Evolutionary conservation across 2,797 vertebrate species (phyloP).

Genomic region (Clarias pachynema): DNA sequence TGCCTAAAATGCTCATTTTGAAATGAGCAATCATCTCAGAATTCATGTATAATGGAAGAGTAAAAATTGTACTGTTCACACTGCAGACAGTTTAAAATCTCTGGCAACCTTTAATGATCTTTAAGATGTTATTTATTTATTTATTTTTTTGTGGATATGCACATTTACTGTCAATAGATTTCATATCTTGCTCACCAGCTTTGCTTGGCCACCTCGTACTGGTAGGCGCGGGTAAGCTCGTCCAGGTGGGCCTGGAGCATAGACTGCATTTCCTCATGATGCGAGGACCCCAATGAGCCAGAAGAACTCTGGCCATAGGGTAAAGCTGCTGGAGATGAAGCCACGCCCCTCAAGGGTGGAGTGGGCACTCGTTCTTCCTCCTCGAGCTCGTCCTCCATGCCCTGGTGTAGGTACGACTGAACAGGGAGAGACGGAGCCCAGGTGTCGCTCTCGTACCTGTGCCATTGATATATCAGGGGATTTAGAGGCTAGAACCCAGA

Average conservation of each 20-base stretch:
- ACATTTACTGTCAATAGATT: not conserved
- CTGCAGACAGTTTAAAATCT: not conserved
- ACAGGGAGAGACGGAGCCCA: constrained; percentile 95
- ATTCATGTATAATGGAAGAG: not conserved
- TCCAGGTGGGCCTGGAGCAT: constrained; percentile 97
- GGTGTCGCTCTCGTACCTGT: constrained; percentile 93
- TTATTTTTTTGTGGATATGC: not conserved
- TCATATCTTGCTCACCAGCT: constrained; percentile 79
- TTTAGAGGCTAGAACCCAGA: constrained; percentile 74
- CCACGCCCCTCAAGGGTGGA: constrained; percentile 92
- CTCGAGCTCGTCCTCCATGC: constrained; percentile 97
- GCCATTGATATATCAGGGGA: not conserved
- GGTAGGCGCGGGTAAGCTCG: constrained; percentile 94
- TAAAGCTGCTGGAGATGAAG: constrained; percentile 93
- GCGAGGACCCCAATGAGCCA: constrained; percentile 94
- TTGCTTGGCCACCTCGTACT: constrained; percentile 96
- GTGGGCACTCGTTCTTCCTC: constrained; percentile 97
- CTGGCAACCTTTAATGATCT: not conserved
- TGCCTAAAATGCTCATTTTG: not conserved
- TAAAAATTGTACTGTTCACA: not conserved
- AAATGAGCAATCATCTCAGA: constrained; percentile 3
- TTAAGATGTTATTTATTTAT: not conserved
- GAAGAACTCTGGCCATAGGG: constrained; percentile 97
- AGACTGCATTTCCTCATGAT: constrained; percentile 96
- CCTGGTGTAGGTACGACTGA: constrained; percentile 96